A percentile compares a stretch with the other conserved stretches of the same genome.
phyloP scores from a whole-genome alignment of 1,140 invertebrate species.

The Adelges cooleyi region DNA sequence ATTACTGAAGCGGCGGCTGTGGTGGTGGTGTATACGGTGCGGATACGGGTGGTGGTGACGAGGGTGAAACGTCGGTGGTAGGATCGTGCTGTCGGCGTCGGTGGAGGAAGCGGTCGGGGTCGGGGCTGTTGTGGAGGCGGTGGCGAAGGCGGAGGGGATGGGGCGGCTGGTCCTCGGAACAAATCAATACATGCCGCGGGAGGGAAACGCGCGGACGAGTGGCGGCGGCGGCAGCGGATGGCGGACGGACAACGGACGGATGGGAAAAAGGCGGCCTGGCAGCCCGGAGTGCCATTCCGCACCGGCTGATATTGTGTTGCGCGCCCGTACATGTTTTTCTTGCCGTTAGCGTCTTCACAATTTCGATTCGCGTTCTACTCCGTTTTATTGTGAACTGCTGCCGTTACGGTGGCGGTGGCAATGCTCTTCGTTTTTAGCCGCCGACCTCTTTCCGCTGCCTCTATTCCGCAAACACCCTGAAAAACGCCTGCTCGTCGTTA shows the following conservation, averaged over 20 bases:
- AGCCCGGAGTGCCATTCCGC: slow-evolving; percentile 10
- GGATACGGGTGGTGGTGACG: no score
- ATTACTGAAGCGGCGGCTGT: slow-evolving; percentile 16
- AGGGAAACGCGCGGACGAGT: slow-evolving; percentile 13
- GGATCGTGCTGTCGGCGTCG: no score
- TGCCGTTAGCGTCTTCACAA: slow-evolving; percentile 8
- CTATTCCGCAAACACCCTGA: background rate
- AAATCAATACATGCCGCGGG: slow-evolving; percentile 14
- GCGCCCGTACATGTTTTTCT: slow-evolving; percentile 15
- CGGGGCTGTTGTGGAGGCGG: background rate
- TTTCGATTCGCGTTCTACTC: slow-evolving; percentile 7
- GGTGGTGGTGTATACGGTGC: background rate
- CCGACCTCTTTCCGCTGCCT: background rate
- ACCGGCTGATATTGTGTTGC: slow-evolving; percentile 21
- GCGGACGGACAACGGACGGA: background rate
- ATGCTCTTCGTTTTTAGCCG: background rate
- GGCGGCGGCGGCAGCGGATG: no score
- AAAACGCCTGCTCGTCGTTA: no score
- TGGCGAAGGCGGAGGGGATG: background rate
- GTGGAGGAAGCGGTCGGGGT: background rate
- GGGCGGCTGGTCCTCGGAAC: slow-evolving; percentile 27
- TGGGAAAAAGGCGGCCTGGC: slow-evolving; percentile 19
- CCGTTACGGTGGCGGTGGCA: background rate
- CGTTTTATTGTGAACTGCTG: slow-evolving; percentile 5
- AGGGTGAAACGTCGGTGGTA: no score